Percentiles rank a stretch among this genome's conserved stretches.
Evolutionary conservation across 2,888 invertebrate genomes (phyloP).

Genomic region (Drosophila bunnanda): DNA sequence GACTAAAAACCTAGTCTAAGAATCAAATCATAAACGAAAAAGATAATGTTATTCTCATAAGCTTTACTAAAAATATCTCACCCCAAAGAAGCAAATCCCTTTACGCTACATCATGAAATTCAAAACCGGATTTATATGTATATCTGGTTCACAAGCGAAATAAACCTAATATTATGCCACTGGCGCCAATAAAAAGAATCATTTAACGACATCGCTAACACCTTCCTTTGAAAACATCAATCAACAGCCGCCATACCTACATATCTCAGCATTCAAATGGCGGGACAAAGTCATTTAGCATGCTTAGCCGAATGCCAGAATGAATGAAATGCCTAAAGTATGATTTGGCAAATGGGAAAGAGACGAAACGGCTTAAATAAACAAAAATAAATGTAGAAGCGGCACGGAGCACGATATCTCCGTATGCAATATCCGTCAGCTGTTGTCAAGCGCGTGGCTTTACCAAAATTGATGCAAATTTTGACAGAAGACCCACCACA

Average conservation of each 20-base stretch:
- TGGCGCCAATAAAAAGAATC: constrained; percentile 22
- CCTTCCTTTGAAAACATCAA: constrained; percentile 31
- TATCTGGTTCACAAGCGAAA: constrained; percentile 1
- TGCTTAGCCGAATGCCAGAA: constrained; percentile 20
- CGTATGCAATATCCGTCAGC: constrained; percentile 32
- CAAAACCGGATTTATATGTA: constrained; percentile 6
- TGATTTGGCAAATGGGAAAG: constrained; percentile 52
- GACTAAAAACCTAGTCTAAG: neutral
- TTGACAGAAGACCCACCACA: constrained; percentile 34
- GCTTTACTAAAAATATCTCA: neutral
- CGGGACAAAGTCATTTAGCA: constrained; percentile 41
- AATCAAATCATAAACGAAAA: neutral
- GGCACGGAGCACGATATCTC: constrained; percentile 5
- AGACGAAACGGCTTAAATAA: constrained; percentile 21
- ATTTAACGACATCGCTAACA: constrained; percentile 6
- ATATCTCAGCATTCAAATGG: constrained; percentile 19
- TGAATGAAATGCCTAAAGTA: constrained; percentile 56
- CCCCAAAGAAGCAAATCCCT: neutral
- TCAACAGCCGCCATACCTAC: constrained; percentile 15
- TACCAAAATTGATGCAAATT: constrained; percentile 14
- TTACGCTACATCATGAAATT: constrained; percentile 16
- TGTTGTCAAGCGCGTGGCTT: constrained; percentile 53
- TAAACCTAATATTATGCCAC: constrained; percentile 20
- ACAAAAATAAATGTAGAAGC: constrained; percentile 18
- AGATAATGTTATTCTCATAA: neutral